phyloP scores from a whole-genome alignment of 2,797 vertebrate species.

The Sebastes aleutianus region DNA sequence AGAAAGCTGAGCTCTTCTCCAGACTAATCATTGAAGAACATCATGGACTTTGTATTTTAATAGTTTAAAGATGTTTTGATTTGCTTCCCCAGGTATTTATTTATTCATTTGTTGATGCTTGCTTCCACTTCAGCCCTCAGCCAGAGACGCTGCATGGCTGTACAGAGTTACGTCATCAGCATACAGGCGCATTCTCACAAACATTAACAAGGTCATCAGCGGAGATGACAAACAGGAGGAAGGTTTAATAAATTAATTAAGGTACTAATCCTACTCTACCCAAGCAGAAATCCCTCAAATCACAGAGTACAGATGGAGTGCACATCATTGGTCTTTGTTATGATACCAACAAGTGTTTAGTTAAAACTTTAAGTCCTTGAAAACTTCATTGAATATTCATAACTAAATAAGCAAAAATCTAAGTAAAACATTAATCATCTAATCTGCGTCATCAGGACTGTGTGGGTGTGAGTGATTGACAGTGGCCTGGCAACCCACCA shows the following conservation, averaged over 20 bases:
- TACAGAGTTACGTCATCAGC: slow-evolving; percentile 1
- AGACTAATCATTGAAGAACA: neutral
- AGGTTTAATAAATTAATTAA: neutral
- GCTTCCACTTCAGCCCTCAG: neutral
- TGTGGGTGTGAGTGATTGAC: neutral
- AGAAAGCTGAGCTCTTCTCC: neutral
- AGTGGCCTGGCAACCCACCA: neutral
- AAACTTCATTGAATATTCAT: neutral
- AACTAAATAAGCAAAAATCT: neutral
- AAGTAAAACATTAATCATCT: neutral
- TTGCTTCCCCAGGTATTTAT: neutral
- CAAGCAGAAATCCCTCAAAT: neutral
- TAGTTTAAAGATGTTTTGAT: neutral
- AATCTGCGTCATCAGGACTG: neutral
- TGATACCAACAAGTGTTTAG: neutral
- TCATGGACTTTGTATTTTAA: neutral
- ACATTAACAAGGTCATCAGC: neutral
- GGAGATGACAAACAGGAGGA: neutral
- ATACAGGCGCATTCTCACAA: neutral
- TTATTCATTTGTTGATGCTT: neutral
- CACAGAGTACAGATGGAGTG: neutral
- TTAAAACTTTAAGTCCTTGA: neutral
- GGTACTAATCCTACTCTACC: neutral
- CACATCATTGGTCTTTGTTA: neutral
- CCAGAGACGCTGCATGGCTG: neutral